Conservation (phyloP, 2,888 invertebrate species). For the Eupithecia subumbrata region DNA sequence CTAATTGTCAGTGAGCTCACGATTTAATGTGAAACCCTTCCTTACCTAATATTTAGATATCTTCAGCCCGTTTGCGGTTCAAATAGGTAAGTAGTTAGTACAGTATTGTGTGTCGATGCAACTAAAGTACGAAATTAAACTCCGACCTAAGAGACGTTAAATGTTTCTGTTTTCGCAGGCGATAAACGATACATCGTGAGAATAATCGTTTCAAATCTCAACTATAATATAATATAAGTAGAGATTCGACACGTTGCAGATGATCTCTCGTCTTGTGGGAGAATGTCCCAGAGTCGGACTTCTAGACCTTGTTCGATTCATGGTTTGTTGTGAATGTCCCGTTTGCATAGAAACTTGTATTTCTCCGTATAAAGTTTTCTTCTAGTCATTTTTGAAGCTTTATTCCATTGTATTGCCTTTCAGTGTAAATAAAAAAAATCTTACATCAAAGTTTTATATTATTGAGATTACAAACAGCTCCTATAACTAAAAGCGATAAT, state of each 20-base stretch:
- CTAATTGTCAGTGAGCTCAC: not conserved
- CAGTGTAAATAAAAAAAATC: constrained; percentile 34
- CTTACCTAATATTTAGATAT: not conserved
- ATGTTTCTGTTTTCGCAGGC: not conserved
- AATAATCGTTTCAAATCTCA: not conserved
- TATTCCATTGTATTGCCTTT: constrained; percentile 24
- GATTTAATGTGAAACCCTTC: not conserved
- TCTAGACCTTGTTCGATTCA: constrained; percentile 8
- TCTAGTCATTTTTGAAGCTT: constrained; percentile 30
- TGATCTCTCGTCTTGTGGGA: not conserved
- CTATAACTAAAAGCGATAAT: constrained; percentile 26
- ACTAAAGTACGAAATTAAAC: not conserved
- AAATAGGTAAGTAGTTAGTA: not conserved
- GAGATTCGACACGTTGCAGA: not conserved
- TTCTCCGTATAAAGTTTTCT: constrained; percentile 11
- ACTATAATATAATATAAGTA: not conserved
- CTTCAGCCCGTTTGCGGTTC: not conserved
- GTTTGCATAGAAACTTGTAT: constrained; percentile 22
- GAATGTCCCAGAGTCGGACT: not conserved
- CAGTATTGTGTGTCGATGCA: not conserved
- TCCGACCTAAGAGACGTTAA: not conserved
- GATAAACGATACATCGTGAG: not conserved
- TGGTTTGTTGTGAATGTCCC: constrained; percentile 21
- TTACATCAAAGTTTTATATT: constrained; percentile 41
- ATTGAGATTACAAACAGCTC: constrained; percentile 56